Percentiles rank a stretch among this genome's conserved stretches.
Evolutionary conservation across 2,888 invertebrate genomes (phyloP).

Genomic region (Aleiodes testaceus): DNA sequence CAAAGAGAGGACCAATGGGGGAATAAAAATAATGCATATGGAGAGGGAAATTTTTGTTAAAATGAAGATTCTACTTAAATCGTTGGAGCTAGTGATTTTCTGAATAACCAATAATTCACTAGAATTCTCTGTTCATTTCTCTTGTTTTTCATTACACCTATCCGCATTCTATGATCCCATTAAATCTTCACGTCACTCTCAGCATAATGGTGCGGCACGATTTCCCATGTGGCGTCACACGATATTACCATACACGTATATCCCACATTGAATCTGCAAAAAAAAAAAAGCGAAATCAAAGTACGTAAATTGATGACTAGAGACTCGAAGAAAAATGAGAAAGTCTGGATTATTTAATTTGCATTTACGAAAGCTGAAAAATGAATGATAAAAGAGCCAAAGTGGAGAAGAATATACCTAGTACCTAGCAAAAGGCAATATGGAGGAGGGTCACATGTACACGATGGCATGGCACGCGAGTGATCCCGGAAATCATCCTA

Average conservation of each 20-base stretch:
- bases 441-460: conserved; percentile 18
- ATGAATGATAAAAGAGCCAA: conserved; percentile 2
- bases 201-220: conserved; percentile 43
- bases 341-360: conserved; percentile 5
- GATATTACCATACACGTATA: conserved; percentile 46
- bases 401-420: background rate
- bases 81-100: too few species aligned
- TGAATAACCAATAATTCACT: conserved; percentile 2
- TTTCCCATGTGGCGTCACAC: conserved; percentile 44
- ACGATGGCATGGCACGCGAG: conserved; percentile 27
- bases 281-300: conserved; percentile 9
- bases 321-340: background rate
- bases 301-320: background rate
- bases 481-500: conserved; percentile 48
- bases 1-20: too few species aligned
- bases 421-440: conserved; percentile 39
- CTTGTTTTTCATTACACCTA: conserved; percentile 37
- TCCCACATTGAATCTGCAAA: conserved; percentile 3
- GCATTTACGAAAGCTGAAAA: conserved; percentile 10
- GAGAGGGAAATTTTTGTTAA: too few species aligned
- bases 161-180: conserved; percentile 35
- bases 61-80: too few species aligned
- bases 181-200: conserved; percentile 39
- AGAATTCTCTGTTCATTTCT: background rate
- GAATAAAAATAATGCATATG: too few species aligned